Conservation (phyloP, 2,797 vertebrate species). For the Acrocephalus scirpaceus region DNA sequence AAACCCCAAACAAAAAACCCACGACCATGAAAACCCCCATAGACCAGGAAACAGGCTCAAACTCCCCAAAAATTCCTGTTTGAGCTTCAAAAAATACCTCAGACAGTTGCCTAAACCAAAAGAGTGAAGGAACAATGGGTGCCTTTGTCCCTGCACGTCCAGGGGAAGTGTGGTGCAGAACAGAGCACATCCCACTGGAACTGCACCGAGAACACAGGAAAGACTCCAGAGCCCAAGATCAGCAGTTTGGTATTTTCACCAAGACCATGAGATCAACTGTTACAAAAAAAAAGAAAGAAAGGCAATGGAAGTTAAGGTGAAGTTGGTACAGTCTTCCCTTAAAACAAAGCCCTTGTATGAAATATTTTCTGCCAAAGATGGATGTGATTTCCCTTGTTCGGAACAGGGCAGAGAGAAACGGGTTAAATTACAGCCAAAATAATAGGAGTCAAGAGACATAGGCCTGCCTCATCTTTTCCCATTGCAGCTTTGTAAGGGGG, state of each 20-base stretch:
- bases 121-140: neutral
- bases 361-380: neutral
- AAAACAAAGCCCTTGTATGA: neutral
- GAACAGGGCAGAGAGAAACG: neutral
- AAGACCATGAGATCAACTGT: neutral
- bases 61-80: neutral
- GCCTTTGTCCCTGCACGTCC: neutral
- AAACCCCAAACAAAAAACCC: neutral
- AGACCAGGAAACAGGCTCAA: neutral
- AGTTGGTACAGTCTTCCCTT: neutral
- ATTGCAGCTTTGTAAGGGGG: neutral
- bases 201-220: neutral
- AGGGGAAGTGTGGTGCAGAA: neutral
- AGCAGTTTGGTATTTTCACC: neutral
- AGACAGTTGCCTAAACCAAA: neutral
- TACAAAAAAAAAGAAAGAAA: accelerated
- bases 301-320: neutral
- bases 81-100: neutral
- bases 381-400: neutral
- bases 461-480: neutral
- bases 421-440: conserved; percentile 18
- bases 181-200: neutral
- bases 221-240: neutral
- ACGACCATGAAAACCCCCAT: accelerated
- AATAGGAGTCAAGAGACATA: neutral